Evolutionary conservation across 2,888 invertebrate genomes (phyloP), one percentile per base, ranked within the genome.

Genomic region (Amiota mariae): DNA sequence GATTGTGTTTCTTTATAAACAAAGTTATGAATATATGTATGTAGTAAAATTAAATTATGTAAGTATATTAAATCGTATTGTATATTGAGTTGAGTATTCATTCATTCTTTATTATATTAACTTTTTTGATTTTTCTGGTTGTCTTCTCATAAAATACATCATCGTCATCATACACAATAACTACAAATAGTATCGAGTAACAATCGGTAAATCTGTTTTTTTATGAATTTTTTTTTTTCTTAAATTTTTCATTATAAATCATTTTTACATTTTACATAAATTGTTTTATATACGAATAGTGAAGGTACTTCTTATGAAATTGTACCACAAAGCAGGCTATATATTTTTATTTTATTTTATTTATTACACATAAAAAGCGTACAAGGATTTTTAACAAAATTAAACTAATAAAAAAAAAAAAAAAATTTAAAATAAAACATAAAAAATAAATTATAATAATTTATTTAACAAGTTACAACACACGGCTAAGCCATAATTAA

Each of bases 281-380:
- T 46, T 46, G 63, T 63, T 63, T 36, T 36, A 36, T 36, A 36
- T 36, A 6, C 47, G 70, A 57, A 71, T 80, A 80, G 76, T 72
- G 74, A 81, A 84, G 84, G 84, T 84, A 84, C 84, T 81, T 78
- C 76, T 79, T 81, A 79, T 79, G 74, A 85, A 80, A 77, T 84
- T 84, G 84, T 84, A 84, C 84, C 84, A 74, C 78, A 82, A 81
- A 84, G 85, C 85, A 85, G 85, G 85, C 83, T 84, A 85, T 36
- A 36, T 36, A 36, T 36, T 6, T 36, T 4, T 36, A 36, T 36
- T 36, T 36, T 36, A 6, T 6, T 36, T 36, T 36, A 4, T 4
- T 36, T 36, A 36, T 36, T 36, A 85, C 83, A 84, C 80, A 82
- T 80, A 84, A 84, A 84, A 59, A 67, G 71, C 48, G 15, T 68